Percentiles rank a stretch among this genome's conserved stretches.
Conservation (phyloP, 2,113 vertebrate genomes). For the Gallinago media region DNA sequence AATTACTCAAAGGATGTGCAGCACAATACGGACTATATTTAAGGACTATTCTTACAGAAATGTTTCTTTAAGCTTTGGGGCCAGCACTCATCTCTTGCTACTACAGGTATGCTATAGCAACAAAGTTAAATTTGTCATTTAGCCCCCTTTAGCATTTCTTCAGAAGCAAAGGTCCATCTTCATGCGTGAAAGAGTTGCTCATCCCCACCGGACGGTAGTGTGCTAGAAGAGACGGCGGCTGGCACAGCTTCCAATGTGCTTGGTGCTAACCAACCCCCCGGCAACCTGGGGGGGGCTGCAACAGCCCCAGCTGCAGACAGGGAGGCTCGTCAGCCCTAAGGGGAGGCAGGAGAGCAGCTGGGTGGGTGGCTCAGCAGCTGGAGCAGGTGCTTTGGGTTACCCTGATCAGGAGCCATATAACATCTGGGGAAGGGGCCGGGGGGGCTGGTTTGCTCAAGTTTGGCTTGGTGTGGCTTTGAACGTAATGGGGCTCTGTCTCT, state of each 20-base stretch:
- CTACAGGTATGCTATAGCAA: background rate
- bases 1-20: background rate
- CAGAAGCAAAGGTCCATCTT: background rate
- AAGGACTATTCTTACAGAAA: background rate
- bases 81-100: background rate
- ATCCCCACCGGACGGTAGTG: rapidly evolving
- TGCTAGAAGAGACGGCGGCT: background rate
- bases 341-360: background rate
- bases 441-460: rapidly evolving
- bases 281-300: rapidly evolving
- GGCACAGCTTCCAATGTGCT: rapidly evolving
- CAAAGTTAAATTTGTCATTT: background rate
- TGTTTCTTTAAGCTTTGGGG: background rate
- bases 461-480: rapidly evolving
- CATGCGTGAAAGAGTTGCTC: background rate
- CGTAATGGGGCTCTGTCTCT: rapidly evolving
- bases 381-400: background rate
- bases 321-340: background rate
- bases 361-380: background rate
- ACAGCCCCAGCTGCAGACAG: background rate
- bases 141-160: background rate
- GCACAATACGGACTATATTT: background rate
- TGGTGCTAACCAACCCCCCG: background rate
- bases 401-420: no score
- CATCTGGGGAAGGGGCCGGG: rapidly evolving